These are phyloP conservation scores for Neoascia interrupta DNA, from an alignment of 2,888 invertebrate species.

Conservation along the genomic window DNA sequence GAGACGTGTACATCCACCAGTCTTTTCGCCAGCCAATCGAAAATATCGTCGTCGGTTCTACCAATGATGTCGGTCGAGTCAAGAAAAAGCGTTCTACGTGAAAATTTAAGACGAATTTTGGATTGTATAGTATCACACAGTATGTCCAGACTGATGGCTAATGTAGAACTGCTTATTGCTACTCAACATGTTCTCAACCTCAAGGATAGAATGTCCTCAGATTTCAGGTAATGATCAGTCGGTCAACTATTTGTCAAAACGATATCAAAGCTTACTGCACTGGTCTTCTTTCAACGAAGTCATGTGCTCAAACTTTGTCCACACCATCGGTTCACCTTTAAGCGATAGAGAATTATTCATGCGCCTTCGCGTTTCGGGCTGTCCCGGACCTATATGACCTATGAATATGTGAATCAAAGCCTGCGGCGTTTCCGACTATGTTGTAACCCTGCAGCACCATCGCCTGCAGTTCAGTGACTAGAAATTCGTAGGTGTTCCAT, in stretches of 20 bases:
- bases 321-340: conserved; percentile 91
- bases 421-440: conserved; percentile 90
- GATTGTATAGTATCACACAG: conserved; percentile 83
- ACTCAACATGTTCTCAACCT: conserved; percentile 82
- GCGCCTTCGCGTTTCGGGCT: conserved; percentile 90
- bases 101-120: conserved; percentile 92
- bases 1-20: conserved; percentile 88
- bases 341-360: conserved; percentile 84
- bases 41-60: conserved; percentile 87
- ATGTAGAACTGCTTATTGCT: conserved; percentile 84
- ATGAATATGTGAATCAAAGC: conserved; percentile 93
- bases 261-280: conserved; percentile 93
- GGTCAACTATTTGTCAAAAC: conserved; percentile 90
- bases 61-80: conserved; percentile 90
- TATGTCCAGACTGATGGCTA: conserved; percentile 87
- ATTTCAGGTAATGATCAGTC: conserved; percentile 95
- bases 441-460: conserved; percentile 88
- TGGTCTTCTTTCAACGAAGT: conserved; percentile 94
- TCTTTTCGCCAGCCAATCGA: conserved; percentile 84
- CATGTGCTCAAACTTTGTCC: conserved; percentile 87
- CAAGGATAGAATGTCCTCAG: conserved; percentile 89
- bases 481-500: conserved; percentile 86
- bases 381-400: conserved; percentile 90
- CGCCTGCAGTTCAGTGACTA: conserved; percentile 83
- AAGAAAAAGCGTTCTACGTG: conserved; percentile 93